These are phyloP conservation scores for Epicampocera succincta DNA, from an alignment of 2,888 invertebrate genomes.

Conservation along the genomic window DNA sequence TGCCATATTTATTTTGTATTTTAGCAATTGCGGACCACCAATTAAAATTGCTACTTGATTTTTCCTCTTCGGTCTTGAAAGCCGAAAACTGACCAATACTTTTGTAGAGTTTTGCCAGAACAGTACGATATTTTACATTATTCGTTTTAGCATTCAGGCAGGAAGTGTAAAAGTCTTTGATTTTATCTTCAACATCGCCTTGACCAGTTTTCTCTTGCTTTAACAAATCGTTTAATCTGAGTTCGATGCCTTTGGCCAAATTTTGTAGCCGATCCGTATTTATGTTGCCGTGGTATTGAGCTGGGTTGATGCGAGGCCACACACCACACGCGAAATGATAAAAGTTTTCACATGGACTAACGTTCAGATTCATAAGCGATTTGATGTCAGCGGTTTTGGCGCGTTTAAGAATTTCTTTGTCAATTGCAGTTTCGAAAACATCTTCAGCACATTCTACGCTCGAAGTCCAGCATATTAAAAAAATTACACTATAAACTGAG, in stretches of 20 bases:
- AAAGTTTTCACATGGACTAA: constrained; percentile 91
- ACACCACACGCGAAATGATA: constrained; percentile 93
- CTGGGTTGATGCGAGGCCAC: constrained; percentile 83
- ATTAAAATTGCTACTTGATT: constrained; percentile 72
- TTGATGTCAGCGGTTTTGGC: constrained; percentile 87
- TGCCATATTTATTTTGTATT: constrained; percentile 75
- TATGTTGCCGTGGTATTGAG: constrained; percentile 71
- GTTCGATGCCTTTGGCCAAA: constrained; percentile 74
- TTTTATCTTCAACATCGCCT: constrained; percentile 71
- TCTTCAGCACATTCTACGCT: constrained; percentile 30
- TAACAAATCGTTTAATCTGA: constrained; percentile 71
- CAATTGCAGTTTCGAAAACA: constrained; percentile 72
- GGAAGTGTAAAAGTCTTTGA: constrained; percentile 76
- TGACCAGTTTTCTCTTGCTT: constrained; percentile 35
- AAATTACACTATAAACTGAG: constrained; percentile 1
- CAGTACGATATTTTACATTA: constrained; percentile 71
- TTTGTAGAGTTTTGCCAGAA: constrained; percentile 70
- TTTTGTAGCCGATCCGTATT: constrained; percentile 73
- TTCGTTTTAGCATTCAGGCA: constrained; percentile 70
- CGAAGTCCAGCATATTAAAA: constrained; percentile 19
- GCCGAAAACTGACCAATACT: constrained; percentile 75
- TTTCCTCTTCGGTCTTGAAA: constrained; percentile 27
- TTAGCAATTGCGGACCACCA: constrained; percentile 76
- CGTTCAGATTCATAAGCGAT: constrained; percentile 86
- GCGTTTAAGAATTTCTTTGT: constrained; percentile 83